Conservation (phyloP, 2,113 vertebrate genomes). For the Noturus placidus region DNA sequence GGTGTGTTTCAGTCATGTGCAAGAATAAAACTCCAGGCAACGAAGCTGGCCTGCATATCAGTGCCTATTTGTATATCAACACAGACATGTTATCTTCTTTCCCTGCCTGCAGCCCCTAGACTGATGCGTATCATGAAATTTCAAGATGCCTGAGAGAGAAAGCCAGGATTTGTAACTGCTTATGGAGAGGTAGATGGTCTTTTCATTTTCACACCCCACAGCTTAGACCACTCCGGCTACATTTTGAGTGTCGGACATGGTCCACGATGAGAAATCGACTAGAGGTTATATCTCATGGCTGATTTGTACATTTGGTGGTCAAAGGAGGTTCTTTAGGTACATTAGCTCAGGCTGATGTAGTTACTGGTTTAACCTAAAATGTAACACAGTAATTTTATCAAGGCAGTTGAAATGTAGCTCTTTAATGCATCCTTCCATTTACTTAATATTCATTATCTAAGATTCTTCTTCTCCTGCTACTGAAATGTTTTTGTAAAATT, state of each 20-base stretch:
- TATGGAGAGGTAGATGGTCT: conserved; percentile 5
- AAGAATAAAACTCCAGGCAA: conserved; percentile 5
- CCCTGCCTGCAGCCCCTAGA: not conserved
- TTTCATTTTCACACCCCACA: conserved; percentile 2
- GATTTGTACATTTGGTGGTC: conserved; percentile 1
- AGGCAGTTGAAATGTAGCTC: not conserved
- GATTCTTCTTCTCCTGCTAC: not conserved
- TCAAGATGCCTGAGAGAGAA: conserved; percentile 15
- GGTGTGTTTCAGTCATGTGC: not conserved
- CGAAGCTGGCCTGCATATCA: conserved; percentile 3
- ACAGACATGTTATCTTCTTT: not conserved
- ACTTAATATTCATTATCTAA: not conserved
- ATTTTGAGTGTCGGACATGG: not conserved
- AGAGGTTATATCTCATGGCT: conserved; percentile 2
- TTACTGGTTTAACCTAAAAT: not conserved
- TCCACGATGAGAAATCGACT: not conserved
- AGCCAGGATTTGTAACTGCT: conserved; percentile 14
- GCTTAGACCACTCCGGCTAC: not conserved
- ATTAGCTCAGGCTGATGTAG: not conserved
- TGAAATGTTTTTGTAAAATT: not conserved
- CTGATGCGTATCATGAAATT: conserved; percentile 33
- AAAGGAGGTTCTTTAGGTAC: not conserved
- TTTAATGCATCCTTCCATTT: not conserved
- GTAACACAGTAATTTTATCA: not conserved
- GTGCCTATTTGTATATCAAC: conserved; percentile 4